A percentile compares a stretch with the other conserved stretches of the same genome.
These are phyloP conservation scores for Parapsyche elsis DNA, from an alignment of 1,140 invertebrate species.

Conservation along the genomic window DNA sequence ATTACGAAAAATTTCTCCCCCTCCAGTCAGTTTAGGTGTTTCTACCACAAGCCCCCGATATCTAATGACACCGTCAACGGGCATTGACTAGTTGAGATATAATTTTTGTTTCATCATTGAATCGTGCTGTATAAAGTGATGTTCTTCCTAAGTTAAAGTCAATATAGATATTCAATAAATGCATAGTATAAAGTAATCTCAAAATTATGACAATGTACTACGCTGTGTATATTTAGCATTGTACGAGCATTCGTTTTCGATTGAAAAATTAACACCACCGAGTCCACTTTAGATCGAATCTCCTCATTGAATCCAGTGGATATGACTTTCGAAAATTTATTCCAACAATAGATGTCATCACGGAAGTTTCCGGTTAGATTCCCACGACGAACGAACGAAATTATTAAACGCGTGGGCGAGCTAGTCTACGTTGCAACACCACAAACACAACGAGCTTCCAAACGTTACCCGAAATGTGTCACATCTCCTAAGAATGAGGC, in stretches of 20 bases:
- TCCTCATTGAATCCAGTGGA: not conserved
- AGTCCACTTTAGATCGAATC: not conserved
- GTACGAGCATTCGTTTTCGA: not conserved
- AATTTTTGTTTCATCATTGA: too few relatives aligned
- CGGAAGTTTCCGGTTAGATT: constrained; percentile 3
- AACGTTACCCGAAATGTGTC: not conserved
- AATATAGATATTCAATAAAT: too few relatives aligned
- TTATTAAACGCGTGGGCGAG: constrained; percentile 1
- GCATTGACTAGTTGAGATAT: too few relatives aligned
- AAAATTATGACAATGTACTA: too few relatives aligned
- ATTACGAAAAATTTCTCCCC: too few relatives aligned
- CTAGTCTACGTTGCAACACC: not conserved
- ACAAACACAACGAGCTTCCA: not conserved
- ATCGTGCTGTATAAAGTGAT: too few relatives aligned
- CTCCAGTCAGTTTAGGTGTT: too few relatives aligned
- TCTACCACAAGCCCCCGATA: too few relatives aligned
- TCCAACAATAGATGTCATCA: constrained; percentile 27
- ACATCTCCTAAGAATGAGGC: not conserved
- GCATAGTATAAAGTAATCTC: too few relatives aligned
- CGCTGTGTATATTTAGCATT: too few relatives aligned
- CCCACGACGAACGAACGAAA: constrained; percentile 1
- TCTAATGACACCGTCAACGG: too few relatives aligned
- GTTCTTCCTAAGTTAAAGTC: too few relatives aligned
- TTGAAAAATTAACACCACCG: not conserved
- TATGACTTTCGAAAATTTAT: not conserved